A percentile compares a stretch with the other conserved stretches of the same genome.
phyloP scores from a whole-genome alignment of 1,140 invertebrate species.

The Colletes gigas region DNA sequence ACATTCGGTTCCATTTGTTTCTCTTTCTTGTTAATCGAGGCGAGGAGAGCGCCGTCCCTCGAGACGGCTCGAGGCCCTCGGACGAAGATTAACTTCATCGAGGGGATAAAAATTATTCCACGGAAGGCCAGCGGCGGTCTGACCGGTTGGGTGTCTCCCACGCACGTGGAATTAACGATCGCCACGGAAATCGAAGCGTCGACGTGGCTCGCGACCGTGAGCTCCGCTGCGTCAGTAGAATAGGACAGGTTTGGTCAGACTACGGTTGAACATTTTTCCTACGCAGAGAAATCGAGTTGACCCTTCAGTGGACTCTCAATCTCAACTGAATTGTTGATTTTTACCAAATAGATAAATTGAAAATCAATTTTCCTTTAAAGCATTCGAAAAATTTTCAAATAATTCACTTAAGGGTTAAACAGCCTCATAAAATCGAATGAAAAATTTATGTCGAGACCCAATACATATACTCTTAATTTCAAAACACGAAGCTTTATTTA shows the following conservation, averaged over 20 bases:
- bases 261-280: too few species aligned
- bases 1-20: background rate
- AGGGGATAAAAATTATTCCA: constrained; percentile 57
- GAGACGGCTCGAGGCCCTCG: background rate
- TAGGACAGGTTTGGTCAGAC: background rate
- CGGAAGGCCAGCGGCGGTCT: constrained; percentile 18
- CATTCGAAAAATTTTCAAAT: too few species aligned
- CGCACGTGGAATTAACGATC: constrained; percentile 39
- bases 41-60: background rate
- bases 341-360: too few species aligned
- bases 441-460: too few species aligned
- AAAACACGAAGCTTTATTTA: too few species aligned
- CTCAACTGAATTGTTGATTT: too few species aligned
- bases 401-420: too few species aligned
- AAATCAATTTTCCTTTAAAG: too few species aligned
- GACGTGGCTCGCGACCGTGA: background rate
- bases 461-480: too few species aligned
- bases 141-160: background rate
- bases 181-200: constrained; percentile 21
- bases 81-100: constrained; percentile 52
- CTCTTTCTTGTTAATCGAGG: constrained; percentile 12
- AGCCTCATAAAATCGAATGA: too few species aligned
- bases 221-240: constrained; percentile 1
- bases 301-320: too few species aligned
- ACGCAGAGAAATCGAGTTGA: too few species aligned